A percentile compares a stretch with the other conserved stretches of the same genome.
Conservation (phyloP, 2,888 invertebrate species). For the Muscina levida region DNA sequence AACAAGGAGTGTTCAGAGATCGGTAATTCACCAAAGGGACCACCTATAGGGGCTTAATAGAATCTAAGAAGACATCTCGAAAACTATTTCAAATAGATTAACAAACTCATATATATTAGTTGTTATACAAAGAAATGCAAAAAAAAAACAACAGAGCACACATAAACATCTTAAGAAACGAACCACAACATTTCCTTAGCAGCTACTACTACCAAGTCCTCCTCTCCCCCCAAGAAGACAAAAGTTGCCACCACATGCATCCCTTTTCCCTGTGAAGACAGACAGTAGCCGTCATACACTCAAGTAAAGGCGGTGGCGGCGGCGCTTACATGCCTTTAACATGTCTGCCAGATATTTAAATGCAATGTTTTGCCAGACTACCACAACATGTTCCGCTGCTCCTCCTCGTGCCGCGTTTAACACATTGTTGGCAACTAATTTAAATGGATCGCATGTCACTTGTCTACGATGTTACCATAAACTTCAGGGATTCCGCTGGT, state of each 20-base stretch:
- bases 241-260: conserved; percentile 30
- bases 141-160: background rate
- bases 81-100: conserved; percentile 11
- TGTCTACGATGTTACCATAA: conserved; percentile 62
- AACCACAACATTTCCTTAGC: no score
- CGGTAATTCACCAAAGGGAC: conserved; percentile 46
- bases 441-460: conserved; percentile 74
- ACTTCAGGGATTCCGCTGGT: conserved; percentile 45
- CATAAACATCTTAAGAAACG: no score
- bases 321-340: conserved; percentile 64
- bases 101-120: background rate
- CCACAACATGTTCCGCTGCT: background rate
- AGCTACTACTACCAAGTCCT: conserved; percentile 29
- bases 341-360: conserved; percentile 56
- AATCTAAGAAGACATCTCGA: background rate
- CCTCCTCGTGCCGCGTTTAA: conserved; percentile 70
- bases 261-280: background rate
- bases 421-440: conserved; percentile 79
- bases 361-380: conserved; percentile 4
- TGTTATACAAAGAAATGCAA: no score
- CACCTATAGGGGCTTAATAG: conserved; percentile 45
- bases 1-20: conserved; percentile 42
- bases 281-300: background rate
- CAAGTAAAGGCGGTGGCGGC: conserved; percentile 44
- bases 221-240: background rate